Evolutionary conservation across 1,140 invertebrate species (phyloP).

Genomic region (Myzus persicae): DNA sequence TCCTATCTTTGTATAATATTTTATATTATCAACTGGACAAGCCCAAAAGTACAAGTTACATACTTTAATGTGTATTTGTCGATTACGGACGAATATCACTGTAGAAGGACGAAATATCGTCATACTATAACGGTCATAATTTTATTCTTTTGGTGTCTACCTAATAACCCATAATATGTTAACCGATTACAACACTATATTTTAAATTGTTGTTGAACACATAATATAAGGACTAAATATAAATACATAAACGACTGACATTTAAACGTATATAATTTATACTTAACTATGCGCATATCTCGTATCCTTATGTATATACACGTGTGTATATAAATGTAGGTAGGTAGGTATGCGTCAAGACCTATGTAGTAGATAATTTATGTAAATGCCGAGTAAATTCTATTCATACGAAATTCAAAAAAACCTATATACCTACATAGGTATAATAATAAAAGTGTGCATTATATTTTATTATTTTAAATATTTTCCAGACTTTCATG

Average conservation of each 20-base stretch:
- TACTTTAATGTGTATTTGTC: not conserved
- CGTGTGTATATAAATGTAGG: not conserved
- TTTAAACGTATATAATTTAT: constrained; percentile 11
- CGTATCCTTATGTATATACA: not conserved
- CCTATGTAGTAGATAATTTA: not conserved
- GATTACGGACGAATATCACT: not conserved
- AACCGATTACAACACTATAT: not conserved
- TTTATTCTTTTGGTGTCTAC: not conserved
- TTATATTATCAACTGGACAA: not conserved
- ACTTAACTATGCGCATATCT: not conserved
- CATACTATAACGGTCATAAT: not conserved
- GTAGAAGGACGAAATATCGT: not conserved
- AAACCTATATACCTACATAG: not conserved
- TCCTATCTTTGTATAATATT: not conserved
- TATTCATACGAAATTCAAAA: not conserved
- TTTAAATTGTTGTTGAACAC: not conserved
- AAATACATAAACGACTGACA: not conserved
- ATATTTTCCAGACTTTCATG: not conserved
- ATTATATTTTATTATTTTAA: constrained; percentile 1
- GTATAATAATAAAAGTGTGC: not conserved
- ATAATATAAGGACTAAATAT: not conserved
- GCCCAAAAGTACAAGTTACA: not conserved
- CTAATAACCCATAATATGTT: not conserved
- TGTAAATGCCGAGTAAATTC: not conserved
- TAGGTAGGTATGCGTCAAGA: not conserved